Evolutionary conservation across 2,797 vertebrate species (phyloP), one percentile per base, ranked within the genome.

Genomic region (Leuciscus waleckii): DNA sequence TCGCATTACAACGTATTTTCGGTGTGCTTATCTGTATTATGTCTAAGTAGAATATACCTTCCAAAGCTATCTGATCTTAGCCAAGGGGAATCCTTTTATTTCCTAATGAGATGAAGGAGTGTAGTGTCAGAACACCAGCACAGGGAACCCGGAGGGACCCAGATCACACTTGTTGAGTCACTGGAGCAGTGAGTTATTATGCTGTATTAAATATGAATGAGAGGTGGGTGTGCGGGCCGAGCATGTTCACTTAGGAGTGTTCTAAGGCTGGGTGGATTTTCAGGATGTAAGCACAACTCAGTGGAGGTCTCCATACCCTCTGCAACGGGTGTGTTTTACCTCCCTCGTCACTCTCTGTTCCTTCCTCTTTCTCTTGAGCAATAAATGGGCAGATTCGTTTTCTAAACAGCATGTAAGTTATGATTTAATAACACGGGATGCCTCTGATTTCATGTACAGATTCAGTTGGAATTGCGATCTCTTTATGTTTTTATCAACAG

Each of bases 191-290:
- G 91, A 93, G 92, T 93, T 94, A 94, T 94, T 93, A 93, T 85
- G 89, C 88, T 73, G 92, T 92, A 93, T 94, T 94, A 94, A 94
- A 93, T 93, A 93, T 94, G 84, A 92, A 94, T 94, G 92, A 86
- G 92, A 94, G 90, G 91, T 29, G 89, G 92, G 90, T 91, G 89
- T 91, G 90, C 91, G 90, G 90, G 90, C 87, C 79, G 83, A 88
- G 89, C 89, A 79, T 84, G 89, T 87, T 89, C 83, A 71, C 83
- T 79, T 78, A 63, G 41, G 76, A 79, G 46, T 51, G 80, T 70
- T 69, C 43, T 54, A 65, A 71, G 39, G 71, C 82, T 84, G 8
- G 37, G 56, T 79, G 80, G 83, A 80, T 81, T 79, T 89, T 84
- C 43, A 81, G 80, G 80, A 87, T 75, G 85, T 70, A 49, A 87